A percentile compares a stretch with the other conserved stretches of the same genome.
These are phyloP conservation scores for Halcyon chelicuti DNA, from an alignment of 2,797 vertebrate genomes.

Conservation along the genomic window DNA sequence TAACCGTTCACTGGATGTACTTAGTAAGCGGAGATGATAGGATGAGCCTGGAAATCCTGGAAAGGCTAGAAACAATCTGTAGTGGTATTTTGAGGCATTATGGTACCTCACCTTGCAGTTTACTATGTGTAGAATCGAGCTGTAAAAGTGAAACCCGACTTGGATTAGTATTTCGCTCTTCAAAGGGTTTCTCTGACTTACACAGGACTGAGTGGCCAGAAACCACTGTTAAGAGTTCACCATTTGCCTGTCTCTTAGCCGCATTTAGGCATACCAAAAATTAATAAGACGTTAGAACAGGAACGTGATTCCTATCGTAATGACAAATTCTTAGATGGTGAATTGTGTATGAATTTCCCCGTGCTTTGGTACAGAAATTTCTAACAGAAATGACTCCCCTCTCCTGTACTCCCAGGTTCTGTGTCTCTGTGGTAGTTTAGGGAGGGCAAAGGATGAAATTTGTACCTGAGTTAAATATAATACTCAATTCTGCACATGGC, in stretches of 20 bases:
- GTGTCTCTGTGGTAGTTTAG: neutral
- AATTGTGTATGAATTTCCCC: neutral
- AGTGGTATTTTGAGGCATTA: neutral
- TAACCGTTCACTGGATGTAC: neutral
- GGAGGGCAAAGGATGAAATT: constrained; percentile 27
- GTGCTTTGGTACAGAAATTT: neutral
- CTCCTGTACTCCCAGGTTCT: neutral
- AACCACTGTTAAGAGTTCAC: neutral
- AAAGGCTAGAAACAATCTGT: neutral
- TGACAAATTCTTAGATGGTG: neutral
- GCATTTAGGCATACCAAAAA: neutral
- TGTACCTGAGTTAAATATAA: constrained; percentile 43
- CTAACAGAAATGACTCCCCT: neutral
- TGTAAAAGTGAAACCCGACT: neutral
- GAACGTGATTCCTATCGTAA: neutral
- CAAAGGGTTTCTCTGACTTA: neutral
- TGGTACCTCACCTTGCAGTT: neutral
- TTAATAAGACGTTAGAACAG: neutral
- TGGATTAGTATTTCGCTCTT: neutral
- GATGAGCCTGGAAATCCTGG: constrained; percentile 4
- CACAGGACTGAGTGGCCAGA: neutral
- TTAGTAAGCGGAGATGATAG: neutral
- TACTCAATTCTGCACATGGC: constrained; percentile 41
- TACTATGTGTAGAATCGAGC: neutral
- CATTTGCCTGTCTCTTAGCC: neutral